Evolutionary conservation across 2,888 invertebrate species (phyloP), one percentile per base, ranked within the genome.

Genomic region (Phyto melanocephala): DNA sequence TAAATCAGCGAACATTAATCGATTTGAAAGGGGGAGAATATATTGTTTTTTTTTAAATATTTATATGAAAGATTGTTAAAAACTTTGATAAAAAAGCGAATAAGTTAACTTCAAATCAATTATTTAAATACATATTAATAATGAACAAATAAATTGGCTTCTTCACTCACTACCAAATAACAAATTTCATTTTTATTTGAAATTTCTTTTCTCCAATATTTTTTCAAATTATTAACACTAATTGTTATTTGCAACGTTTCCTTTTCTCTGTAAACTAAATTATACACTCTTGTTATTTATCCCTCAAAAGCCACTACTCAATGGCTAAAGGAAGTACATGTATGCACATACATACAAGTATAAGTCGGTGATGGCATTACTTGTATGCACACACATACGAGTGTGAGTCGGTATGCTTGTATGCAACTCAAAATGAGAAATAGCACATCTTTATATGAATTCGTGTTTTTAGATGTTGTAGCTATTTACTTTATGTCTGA

Each of bases 401-500:
- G n/a, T n/a, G n/a, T n/a, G n/a, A n/a, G n/a, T n/a, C n/a, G n/a
- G n/a, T n/a, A n/a, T n/a, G n/a, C n/a, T n/a, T n/a, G n/a, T n/a
- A n/a, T n/a, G n/a, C n/a, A n/a, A n/a, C n/a, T n/a, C n/a, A 47
- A 47, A 20, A 20, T 20, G 20, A 47, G 10, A 11, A 0, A 47
- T 20, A 47, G 20, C 3, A 13, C 6, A 40, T 15, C 42, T 60
- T 40, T 42, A 17, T 20, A 20, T 47, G 10, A 47, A 47, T 17
- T 8, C 15, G n/a, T 42, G 10, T 24, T 60, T 15, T 11, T 24
- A 60, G 13, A 45, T 7, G 17, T 47, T 11, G 5, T 37, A 33
- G 54, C 20, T 42, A 47, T 68, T 75, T 56, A 54, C 15, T 54
- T 56, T 40, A 40, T 47, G 47, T 54, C 60, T 62, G 37, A 72